Evolutionary conservation across 2,797 vertebrate species (phyloP), one percentile per base, ranked within the genome.

Genomic region (Diplodus sargus): DNA sequence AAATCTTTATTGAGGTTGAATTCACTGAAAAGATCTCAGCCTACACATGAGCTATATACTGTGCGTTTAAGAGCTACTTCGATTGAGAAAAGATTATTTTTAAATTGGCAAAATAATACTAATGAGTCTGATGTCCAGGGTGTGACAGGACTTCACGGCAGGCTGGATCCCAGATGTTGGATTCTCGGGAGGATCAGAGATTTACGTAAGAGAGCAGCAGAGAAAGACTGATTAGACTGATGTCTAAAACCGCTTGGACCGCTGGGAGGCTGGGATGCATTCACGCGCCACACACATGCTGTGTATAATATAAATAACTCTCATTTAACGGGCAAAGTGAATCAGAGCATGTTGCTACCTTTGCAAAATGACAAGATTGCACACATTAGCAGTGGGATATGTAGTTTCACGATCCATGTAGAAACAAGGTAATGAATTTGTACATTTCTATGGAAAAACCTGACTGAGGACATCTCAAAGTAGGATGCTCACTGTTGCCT

Each of bases 91-190:
- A 25, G 2, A 43, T 16, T 0, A 13, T 30, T 62, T 11, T 48
- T 17, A 17, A 25, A 39, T 65, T 34, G 43, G 52, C 18, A 28
- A 11, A 51, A 43, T 0, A 7, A 53, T 22, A 15, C 7, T 56
- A 39, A 60, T 52, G 52, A 69, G 42, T 64, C 16, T 53, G 28
- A 30, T n/a, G 34, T 51, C 28, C 70, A 60, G 61, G 18, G 39
- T 54, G 23, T 59, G 57, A 34, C 18, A 6, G 47, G 28, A 48
- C 52, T 22, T 68, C 15, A 68, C 12, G 23, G 65, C 74, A 71
- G 45, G 65, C 49, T 51, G 78, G 2, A 74, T 56, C 65, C 28
- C 74, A 77, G 78, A 73, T 72, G 74, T 75, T 75, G 54, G 47
- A 67, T 23, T 69, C 74, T 81, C 81, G 59, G 57, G 78, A 74